phyloP scores from a whole-genome alignment of 30 jellyfish, hydroid and myxozoan genomes.

The Nemopilema nomurai region DNA sequence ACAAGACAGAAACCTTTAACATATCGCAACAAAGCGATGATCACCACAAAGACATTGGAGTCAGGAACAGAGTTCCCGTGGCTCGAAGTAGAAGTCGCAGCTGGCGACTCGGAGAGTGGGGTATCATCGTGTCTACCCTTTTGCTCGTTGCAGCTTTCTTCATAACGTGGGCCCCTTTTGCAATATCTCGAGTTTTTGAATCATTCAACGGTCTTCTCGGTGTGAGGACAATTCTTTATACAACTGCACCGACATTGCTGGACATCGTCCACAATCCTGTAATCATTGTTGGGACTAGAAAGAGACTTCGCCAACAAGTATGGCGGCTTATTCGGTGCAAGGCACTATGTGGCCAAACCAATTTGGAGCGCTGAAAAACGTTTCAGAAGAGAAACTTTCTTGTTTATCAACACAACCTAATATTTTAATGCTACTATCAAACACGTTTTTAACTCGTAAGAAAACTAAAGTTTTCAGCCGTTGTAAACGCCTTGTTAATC shows the following conservation, averaged over 20 bases:
- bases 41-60: no score
- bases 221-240: constrained; percentile 8
- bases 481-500: no score
- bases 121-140: constrained; percentile 34
- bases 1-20: no score
- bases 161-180: constrained; percentile 52
- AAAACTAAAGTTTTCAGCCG: no score
- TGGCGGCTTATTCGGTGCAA: constrained; percentile 3
- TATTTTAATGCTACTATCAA: no score
- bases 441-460: no score
- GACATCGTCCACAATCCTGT: constrained; percentile 46
- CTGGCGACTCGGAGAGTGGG: constrained; percentile 12
- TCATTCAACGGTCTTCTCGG: constrained; percentile 6
- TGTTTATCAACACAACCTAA: no score
- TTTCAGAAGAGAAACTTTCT: no score
- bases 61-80: not conserved
- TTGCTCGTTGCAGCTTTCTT: constrained; percentile 34
- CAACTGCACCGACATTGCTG: constrained; percentile 36
- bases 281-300: constrained; percentile 45
- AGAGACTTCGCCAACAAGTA: constrained; percentile 10
- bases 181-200: constrained; percentile 24
- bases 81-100: not conserved
- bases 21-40: no score
- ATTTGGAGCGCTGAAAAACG: no score
- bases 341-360: no score